Conservation (phyloP, 2,113 vertebrate species). For the Tupaia chinensis region DNA sequence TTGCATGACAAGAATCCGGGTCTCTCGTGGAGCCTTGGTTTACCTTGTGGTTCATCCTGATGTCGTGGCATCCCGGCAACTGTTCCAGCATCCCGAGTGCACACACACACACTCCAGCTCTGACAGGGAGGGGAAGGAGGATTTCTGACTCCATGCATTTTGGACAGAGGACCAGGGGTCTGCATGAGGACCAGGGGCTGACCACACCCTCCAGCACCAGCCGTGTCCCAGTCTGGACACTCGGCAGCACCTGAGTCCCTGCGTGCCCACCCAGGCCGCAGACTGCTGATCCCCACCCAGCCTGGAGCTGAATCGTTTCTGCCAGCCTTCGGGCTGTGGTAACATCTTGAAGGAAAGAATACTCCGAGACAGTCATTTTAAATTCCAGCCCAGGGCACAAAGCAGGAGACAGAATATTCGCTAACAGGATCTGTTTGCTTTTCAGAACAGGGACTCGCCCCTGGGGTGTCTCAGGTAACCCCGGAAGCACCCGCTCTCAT, state of each 20-base stretch:
- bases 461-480: not conserved
- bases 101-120: not conserved
- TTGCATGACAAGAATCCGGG: not conserved
- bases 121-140: no score
- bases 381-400: not conserved
- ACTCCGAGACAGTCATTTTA: not conserved
- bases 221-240: no score
- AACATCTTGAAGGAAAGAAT: not conserved
- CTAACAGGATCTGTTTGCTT: conserved; percentile 68
- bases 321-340: not conserved
- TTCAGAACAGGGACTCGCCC: not conserved
- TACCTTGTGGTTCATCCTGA: not conserved
- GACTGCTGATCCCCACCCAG: no score
- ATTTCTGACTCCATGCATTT: no score
- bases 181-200: not conserved
- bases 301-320: not conserved
- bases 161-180: no score
- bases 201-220: no score
- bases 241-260: no score
- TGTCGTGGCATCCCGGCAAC: not conserved
- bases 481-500: not conserved
- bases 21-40: not conserved
- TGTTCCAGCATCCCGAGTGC: not conserved
- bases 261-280: no score
- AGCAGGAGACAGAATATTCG: not conserved